Percentiles rank a stretch among this genome's conserved stretches.
Conservation (phyloP, 1,140 invertebrate genomes). For the Drosophila kepulauana region DNA sequence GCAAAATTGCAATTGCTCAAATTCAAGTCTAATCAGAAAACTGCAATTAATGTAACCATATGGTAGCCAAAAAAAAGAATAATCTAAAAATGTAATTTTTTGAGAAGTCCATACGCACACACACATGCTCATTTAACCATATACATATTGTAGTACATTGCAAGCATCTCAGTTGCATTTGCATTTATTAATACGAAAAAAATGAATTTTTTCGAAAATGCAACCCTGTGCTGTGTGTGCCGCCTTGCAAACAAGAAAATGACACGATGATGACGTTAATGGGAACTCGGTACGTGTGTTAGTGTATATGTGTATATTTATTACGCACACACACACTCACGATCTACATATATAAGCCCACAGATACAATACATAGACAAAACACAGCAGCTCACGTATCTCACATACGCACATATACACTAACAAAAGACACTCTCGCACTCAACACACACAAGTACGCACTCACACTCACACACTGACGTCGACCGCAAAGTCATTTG, state of each 20-base stretch:
- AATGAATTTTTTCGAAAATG: conserved; percentile 65
- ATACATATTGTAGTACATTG: conserved; percentile 1
- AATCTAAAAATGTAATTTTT: conserved; percentile 40
- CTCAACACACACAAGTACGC: conserved; percentile 4
- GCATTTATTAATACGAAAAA: conserved; percentile 53
- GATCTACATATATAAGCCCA: conserved; percentile 38
- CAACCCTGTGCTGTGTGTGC: conserved; percentile 67
- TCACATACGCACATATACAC: conserved; percentile 37
- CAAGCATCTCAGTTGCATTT: conserved; percentile 42
- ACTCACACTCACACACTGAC: conserved; percentile 46
- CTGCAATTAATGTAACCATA: conserved; percentile 55
- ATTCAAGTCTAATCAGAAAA: conserved; percentile 40
- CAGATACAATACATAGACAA: conserved; percentile 45
- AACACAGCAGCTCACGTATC: conserved; percentile 54
- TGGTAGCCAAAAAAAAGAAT: conserved; percentile 49
- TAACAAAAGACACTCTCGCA: conserved; percentile 37
- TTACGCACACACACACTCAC: conserved; percentile 57
- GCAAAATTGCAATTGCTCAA: conserved; percentile 35
- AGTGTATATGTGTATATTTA: conserved; percentile 47
- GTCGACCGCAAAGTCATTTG: conserved; percentile 82
- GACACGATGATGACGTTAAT: conserved; percentile 85
- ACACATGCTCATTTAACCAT: conserved; percentile 4
- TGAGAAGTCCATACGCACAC: conserved; percentile 22
- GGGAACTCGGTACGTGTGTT: conserved; percentile 67
- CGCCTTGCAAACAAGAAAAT: conserved; percentile 75